Conservation (phyloP, 1,140 invertebrate species). For the Hyposmocoma kahamanoa region DNA sequence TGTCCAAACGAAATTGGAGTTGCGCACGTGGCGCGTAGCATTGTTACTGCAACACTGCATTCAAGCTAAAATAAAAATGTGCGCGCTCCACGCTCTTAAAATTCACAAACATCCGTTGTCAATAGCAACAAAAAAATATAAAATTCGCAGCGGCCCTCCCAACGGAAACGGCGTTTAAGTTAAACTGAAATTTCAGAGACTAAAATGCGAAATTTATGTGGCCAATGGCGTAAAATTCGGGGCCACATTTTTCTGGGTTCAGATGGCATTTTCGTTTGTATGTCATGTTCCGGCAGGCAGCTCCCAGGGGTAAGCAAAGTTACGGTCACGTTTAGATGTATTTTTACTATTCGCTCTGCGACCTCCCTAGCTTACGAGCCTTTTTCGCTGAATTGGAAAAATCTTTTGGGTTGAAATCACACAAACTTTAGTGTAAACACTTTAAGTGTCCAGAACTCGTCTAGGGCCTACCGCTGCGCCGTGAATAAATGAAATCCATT, state of each 20-base stretch:
- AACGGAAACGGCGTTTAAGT: conserved; percentile 10
- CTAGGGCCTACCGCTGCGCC: background rate
- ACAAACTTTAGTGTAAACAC: conserved; percentile 34
- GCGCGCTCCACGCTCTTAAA: no score
- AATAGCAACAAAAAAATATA: background rate
- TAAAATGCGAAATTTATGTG: conserved; percentile 9
- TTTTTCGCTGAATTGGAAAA: conserved; percentile 50
- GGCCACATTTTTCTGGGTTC: conserved; percentile 23
- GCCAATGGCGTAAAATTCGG: conserved; percentile 22
- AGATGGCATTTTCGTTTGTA: conserved; percentile 33
- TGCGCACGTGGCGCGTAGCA: no score
- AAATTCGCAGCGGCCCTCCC: background rate
- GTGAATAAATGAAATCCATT: conserved; percentile 18
- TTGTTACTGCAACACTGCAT: no score
- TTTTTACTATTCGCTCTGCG: conserved; percentile 43
- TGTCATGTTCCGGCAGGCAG: conserved; percentile 27
- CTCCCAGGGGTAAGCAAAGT: conserved; percentile 33
- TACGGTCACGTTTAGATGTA: conserved; percentile 42
- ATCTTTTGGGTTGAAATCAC: conserved; percentile 36
- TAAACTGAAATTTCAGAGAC: conserved; percentile 2
- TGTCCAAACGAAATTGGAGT: no score
- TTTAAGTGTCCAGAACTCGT: conserved; percentile 6
- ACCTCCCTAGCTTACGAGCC: conserved; percentile 31
- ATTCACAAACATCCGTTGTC: background rate
- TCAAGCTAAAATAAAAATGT: no score